Evolutionary conservation across 2,113 vertebrate species (phyloP), one percentile per base, ranked within the genome.

Genomic region (Varanus salvator): DNA sequence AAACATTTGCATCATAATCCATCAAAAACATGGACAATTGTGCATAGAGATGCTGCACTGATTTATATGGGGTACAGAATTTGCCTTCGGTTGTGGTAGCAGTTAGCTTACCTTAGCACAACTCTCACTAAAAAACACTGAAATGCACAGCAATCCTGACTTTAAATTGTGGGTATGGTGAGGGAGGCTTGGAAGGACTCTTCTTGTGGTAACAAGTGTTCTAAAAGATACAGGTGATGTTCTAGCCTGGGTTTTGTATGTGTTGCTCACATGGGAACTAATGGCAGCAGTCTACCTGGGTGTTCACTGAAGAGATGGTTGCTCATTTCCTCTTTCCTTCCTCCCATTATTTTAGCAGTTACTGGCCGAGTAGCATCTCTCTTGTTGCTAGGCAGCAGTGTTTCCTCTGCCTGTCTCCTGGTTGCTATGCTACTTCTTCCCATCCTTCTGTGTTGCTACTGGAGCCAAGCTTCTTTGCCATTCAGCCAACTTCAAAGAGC

Each of bases 381-480:
- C 38, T 86, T 84, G 91, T 83, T 94, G 92, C 92, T 90, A 84
- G 82, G 90, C 87, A 84, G 90, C 87, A 92, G 52, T 81, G 89
- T 90, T 21, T 80, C 84, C 15, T n/a, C n/a, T 31, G 82, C 14
- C 34, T 69, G 8, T 80, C 89, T 80, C 52, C 3, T 83, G 86
- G 50, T 86, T 87, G 27, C 71, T 21, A 0, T 84, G 80, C 31
- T 50, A 8, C 80, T 91, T 90, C 31, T 93, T n/a, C 83, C 38
- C 75, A 90, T 91, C 19, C 8, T 87, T 25, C 29, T 2, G 4
- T 68, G 11, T 4, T 27, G 68, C 83, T 12, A 17, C 48, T 91
- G 85, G 0, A 1, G 27, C 21, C 83, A 80, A 90, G 74, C 75
- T 27, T 54, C 87, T 86, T 92, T 74, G 88, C 68, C 7, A 4